phyloP scores from a whole-genome alignment of 2,888 invertebrate genomes.

The Neoaliturus tenellus region DNA sequence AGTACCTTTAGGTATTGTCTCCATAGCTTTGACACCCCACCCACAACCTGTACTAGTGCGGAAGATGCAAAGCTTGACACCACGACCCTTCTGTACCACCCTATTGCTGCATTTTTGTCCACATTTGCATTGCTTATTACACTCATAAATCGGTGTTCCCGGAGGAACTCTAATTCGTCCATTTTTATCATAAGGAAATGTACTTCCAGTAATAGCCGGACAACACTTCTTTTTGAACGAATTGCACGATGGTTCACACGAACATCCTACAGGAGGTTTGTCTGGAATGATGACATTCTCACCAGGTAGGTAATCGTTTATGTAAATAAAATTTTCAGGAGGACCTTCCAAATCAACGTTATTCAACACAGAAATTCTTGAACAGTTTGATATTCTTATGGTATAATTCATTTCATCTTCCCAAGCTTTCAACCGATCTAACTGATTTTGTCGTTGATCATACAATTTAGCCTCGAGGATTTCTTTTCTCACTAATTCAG shows the following conservation, averaged over 20 bases:
- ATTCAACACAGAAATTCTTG: constrained; percentile 86
- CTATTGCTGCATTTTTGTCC: constrained; percentile 87
- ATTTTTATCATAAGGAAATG: constrained; percentile 83
- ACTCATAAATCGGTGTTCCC: constrained; percentile 94
- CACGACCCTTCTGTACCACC: constrained; percentile 91
- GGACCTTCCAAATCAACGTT: constrained; percentile 87
- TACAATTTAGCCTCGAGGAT: constrained; percentile 58
- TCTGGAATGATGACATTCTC: constrained; percentile 83
- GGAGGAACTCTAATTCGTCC: constrained; percentile 81
- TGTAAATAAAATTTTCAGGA: constrained; percentile 88
- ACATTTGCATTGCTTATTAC: constrained; percentile 92
- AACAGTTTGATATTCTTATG: constrained; percentile 75
- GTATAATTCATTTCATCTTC: constrained; percentile 84
- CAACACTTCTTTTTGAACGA: constrained; percentile 79
- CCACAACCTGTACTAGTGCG: constrained; percentile 93
- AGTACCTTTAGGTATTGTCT: constrained; percentile 84
- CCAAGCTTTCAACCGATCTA: constrained; percentile 81
- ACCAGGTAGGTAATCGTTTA: constrained; percentile 86
- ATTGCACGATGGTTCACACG: constrained; percentile 74
- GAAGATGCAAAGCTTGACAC: constrained; percentile 87
- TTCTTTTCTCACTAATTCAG: constrained; percentile 57
- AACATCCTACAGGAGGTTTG: constrained; percentile 84
- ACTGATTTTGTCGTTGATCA: constrained; percentile 75
- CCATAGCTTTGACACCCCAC: constrained; percentile 93
- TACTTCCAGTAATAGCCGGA: constrained; percentile 70